A percentile compares a stretch with the other conserved stretches of the same genome.
Evolutionary conservation across 2,113 vertebrate genomes (phyloP).

Genomic region (Pampusana beccarii): DNA sequence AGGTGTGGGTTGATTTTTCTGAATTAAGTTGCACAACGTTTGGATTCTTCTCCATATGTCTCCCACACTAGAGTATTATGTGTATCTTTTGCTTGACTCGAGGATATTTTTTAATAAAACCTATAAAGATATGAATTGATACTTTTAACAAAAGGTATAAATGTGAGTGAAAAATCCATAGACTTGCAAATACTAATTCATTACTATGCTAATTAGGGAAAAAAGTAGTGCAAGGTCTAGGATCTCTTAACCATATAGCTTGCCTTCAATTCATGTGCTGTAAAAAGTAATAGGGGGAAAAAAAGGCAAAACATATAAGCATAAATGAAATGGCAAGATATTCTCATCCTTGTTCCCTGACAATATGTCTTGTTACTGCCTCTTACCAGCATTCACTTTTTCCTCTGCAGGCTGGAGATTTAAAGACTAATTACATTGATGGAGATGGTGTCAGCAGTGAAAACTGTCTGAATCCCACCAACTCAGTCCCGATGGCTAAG

Average conservation of each 20-base stretch:
- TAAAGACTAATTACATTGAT: slow-evolving; percentile 50
- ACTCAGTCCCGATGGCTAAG: not conserved
- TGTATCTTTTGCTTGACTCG: not conserved
- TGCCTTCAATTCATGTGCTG: not conserved
- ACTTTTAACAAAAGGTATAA: not conserved
- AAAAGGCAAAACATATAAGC: not conserved
- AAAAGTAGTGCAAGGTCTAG: not conserved
- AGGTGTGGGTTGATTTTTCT: not conserved
- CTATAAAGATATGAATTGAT: not conserved
- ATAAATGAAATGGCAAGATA: not conserved
- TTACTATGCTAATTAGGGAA: not conserved
- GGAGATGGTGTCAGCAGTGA: slow-evolving; percentile 65
- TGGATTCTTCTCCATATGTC: not conserved
- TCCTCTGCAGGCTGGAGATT: slow-evolving; percentile 72
- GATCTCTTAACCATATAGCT: not conserved
- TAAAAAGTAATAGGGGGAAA: not conserved
- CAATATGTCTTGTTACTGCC: not conserved
- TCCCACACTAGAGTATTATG: not conserved
- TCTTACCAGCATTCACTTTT: not conserved
- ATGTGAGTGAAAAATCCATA: not conserved
- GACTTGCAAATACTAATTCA: not conserved
- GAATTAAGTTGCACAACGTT: not conserved
- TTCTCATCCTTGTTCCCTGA: not conserved
- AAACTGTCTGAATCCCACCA: slow-evolving; percentile 63
- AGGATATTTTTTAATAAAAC: not conserved